Conservation (phyloP, 2,888 invertebrate species). For the Eulithis testata region DNA sequence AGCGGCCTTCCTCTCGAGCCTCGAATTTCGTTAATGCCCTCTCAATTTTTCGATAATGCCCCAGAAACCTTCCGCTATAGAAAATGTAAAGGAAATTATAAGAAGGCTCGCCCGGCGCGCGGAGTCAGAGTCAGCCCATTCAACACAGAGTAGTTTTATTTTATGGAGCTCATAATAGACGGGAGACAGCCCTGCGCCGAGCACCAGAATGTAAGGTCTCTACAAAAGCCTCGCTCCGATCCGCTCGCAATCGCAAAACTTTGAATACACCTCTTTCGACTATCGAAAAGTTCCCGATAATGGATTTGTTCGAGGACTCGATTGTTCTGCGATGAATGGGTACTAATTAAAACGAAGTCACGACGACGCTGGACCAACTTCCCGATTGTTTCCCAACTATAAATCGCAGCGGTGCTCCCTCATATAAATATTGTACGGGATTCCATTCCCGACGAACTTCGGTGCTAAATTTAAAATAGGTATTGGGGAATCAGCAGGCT, state of each 20-base stretch:
- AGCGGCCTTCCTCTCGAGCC: slow-evolving; percentile 54
- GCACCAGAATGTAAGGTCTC: slow-evolving; percentile 57
- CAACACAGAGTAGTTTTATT: slow-evolving; percentile 49
- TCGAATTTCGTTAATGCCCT: slow-evolving; percentile 61
- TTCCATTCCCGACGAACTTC: slow-evolving; percentile 62
- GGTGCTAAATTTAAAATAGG: slow-evolving; percentile 79
- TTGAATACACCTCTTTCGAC: slow-evolving; percentile 81
- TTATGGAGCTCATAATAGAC: slow-evolving; percentile 50
- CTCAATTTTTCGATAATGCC: slow-evolving; percentile 61
- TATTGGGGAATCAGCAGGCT: slow-evolving; percentile 63
- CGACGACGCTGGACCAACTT: slow-evolving; percentile 78
- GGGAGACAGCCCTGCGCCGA: slow-evolving; percentile 52
- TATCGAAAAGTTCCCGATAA: slow-evolving; percentile 83
- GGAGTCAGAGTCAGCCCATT: slow-evolving; percentile 38
- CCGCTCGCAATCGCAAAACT: slow-evolving; percentile 72
- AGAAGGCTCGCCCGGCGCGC: slow-evolving; percentile 38
- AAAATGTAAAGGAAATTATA: slow-evolving; percentile 59
- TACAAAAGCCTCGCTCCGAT: slow-evolving; percentile 62
- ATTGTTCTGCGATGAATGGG: slow-evolving; percentile 84
- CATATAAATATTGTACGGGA: slow-evolving; percentile 78
- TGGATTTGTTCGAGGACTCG: slow-evolving; percentile 81
- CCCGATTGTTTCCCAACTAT: slow-evolving; percentile 79
- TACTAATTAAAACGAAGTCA: slow-evolving; percentile 85
- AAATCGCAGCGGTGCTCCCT: slow-evolving; percentile 72
- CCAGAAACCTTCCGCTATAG: slow-evolving; percentile 54